phyloP scores from a whole-genome alignment of 2,888 invertebrate species.

The Hirtodrosophila cameraria region DNA sequence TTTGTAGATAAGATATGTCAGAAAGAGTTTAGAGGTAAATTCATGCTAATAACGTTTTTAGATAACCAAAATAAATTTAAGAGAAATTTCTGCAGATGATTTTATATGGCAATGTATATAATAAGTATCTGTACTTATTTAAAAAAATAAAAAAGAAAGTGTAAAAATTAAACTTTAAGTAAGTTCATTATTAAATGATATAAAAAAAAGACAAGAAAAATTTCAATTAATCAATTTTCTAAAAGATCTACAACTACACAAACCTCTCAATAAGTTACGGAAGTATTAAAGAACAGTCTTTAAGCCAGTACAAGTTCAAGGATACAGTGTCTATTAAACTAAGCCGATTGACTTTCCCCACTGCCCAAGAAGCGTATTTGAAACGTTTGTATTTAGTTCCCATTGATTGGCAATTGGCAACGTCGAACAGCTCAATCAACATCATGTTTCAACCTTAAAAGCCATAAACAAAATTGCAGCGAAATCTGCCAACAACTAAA shows the following conservation, averaged over 20 bases:
- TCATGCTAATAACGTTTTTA: no score
- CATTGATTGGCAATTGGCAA: conserved; percentile 55
- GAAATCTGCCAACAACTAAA: conserved; percentile 57
- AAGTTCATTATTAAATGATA: no score
- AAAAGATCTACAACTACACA: not conserved
- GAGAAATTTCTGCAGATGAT: no score
- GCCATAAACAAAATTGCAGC: conserved; percentile 57
- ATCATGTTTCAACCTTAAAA: conserved; percentile 56
- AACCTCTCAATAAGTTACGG: no score
- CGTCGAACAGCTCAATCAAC: conserved; percentile 60
- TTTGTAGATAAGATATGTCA: conserved; percentile 6
- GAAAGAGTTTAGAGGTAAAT: not conserved
- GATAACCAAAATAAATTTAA: no score
- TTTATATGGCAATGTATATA: no score
- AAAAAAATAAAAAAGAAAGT: not conserved
- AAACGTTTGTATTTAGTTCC: conserved; percentile 42
- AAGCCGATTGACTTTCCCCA: conserved; percentile 42
- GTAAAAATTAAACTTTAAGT: no score
- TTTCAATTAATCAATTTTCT: no score
- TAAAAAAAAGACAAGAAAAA: no score
- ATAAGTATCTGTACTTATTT: no score
- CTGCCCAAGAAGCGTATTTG: conserved; percentile 22
- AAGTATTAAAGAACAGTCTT: not conserved
- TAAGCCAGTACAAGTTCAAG: not conserved
- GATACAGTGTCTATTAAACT: conserved; percentile 8